Base-by-base conservation (phyloP, 2,113 vertebrate genomes). In the Chloroceryle aenea region DNA sequence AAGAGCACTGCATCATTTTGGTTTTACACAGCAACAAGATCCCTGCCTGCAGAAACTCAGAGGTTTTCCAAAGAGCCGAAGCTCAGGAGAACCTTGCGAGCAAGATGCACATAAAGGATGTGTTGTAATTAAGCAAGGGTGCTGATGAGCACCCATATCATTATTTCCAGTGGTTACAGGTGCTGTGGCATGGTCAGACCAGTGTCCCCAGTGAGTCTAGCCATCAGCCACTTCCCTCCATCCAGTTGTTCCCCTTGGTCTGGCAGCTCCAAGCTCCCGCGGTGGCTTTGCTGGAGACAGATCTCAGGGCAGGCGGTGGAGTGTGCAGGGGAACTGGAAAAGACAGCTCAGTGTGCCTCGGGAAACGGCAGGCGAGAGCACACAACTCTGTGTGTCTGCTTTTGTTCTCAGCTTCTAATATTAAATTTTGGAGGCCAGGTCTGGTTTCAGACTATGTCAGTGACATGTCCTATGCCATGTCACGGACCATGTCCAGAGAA, bases 191-290 rank as follows among this genome's bases (percentile, higher is more conserved):
- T 23, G 16, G 25, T 29, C 15, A 16, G 21, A 9, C 1, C 4
- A 78, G 58, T 26, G 25, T 14, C 36, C 45, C 43, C 27, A n/a
- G 21, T 4, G 1, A 48, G 8, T 4, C 50, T 50, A 66, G 17
- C 6, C 38, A 56, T n/a, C 55, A 11, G 43, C 34, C 1, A 1
- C 76, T 34, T 53, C 40, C 40, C 17, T 34, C 14, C 22, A 27
- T 3, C 1, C 0, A 56, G 58, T 8, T 2, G 4, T n/a, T 42
- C 53, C 62, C n/a, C 15, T 38, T 0, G 2, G 21, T 61, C 36
- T 4, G 3, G 45, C 1, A 1, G n/a, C 83, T 48, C 58, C 0
- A 0, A 47, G n/a, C 30, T 19, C 17, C 69, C 1, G 2, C 1
- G 10, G 52, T 5, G 3, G 4, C 62, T 23, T 55, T 2, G 4